phyloP scores from a whole-genome alignment of 2,888 invertebrate species.

The Perizoma flavofasciatum region DNA sequence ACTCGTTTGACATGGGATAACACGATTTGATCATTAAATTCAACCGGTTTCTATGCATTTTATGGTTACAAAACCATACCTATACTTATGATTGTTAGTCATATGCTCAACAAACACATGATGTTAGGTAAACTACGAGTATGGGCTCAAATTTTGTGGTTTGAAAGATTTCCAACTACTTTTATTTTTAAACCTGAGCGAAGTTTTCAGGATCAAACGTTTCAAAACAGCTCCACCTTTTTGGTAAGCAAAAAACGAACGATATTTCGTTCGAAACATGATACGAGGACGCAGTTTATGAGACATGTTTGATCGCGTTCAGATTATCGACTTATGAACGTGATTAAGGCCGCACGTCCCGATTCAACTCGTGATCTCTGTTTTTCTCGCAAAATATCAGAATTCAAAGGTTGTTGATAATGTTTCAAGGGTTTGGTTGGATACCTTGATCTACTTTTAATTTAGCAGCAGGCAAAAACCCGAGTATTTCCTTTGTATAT shows the following conservation, averaged over 20 bases:
- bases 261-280: slow-evolving; percentile 11
- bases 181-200: no score
- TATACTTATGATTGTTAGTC: no score
- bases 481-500: no score
- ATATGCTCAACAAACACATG: no score
- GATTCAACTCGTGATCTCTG: slow-evolving; percentile 7
- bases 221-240: no score
- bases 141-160: no score
- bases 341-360: slow-evolving; percentile 24
- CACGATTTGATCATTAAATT: neutral
- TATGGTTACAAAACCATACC: neutral
- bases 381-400: slow-evolving; percentile 12
- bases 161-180: no score
- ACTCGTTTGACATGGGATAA: neutral
- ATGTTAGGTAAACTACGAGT: no score
- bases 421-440: slow-evolving; percentile 10
- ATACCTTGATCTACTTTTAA: slow-evolving; percentile 16
- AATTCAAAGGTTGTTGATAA: slow-evolving; percentile 1
- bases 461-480: no score
- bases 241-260: slow-evolving; percentile 6
- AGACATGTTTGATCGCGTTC: slow-evolving; percentile 13
- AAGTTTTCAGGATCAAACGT: no score
- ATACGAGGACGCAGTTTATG: slow-evolving; percentile 5
- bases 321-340: slow-evolving; percentile 16
- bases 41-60: neutral